These are phyloP conservation scores for Lamellibrachia luymesi DNA, from an alignment of 1,140 invertebrate species.

Conservation along the genomic window DNA sequence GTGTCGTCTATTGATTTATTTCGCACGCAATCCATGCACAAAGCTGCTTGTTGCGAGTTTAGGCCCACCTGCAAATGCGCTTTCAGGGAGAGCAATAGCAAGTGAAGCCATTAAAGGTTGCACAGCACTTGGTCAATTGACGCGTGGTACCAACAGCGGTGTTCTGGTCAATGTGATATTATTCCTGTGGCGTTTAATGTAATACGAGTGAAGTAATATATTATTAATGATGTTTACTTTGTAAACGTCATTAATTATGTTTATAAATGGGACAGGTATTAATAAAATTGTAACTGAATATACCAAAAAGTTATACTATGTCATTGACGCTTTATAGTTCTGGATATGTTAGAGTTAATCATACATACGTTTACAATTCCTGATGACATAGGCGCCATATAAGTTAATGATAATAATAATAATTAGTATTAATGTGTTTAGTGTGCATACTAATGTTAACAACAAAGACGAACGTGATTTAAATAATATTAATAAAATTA, in stretches of 20 bases:
- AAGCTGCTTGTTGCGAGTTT: background rate
- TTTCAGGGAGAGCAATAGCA: background rate
- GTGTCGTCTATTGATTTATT: background rate
- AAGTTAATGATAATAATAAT: no score
- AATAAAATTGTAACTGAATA: background rate
- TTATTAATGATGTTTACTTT: background rate
- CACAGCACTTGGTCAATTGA: background rate
- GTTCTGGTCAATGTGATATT: background rate
- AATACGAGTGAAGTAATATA: background rate
- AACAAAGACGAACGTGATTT: background rate
- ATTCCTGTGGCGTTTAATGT: background rate
- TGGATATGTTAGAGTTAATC: background rate
- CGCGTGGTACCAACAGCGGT: background rate
- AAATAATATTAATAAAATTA: background rate
- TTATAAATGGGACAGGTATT: background rate
- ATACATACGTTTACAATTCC: background rate
- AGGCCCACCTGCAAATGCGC: background rate
- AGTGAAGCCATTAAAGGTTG: background rate
- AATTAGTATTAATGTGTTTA: no score
- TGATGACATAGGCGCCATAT: no score
- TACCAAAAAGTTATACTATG: background rate
- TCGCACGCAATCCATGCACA: background rate
- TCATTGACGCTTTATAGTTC: background rate
- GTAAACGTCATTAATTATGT: background rate
- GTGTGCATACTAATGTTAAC: background rate